Evolutionary conservation across 2,888 invertebrate species (phyloP), one percentile per base, ranked within the genome.

Genomic region (Eristalis tenax): DNA sequence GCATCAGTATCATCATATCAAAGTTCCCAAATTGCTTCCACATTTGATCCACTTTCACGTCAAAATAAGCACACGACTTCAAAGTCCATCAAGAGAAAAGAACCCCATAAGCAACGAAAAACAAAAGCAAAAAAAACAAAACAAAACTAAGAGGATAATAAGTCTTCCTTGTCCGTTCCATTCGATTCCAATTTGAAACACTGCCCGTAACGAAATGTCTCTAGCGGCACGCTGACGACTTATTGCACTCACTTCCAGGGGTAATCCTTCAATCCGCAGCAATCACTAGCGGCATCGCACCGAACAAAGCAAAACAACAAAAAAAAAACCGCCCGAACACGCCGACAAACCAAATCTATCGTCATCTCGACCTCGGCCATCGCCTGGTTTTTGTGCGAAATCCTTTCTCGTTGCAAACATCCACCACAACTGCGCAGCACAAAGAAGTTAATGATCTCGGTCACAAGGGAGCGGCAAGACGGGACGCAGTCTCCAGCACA

Each of bases 371-470:
- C 23, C 65, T 4, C 40, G n/a, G 4, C 23, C 65, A 11, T 64
- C 22, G 38, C 61, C 59, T 59, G 59, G 59, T 59, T 56, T 56
- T 57, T 57, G 38, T 38, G 38, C 18, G 28, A 22, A 66, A 40
- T 75, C 22, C 28, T 59, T 50, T 43, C 43, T 23, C 26, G 4
- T 26, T 15, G 11, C 66, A 23, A 64, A 23, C 56, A 32, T 11
- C 32, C 64, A 75, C 81, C 81, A 38, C 81, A 82, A 82, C 69
- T 82, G 76, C 81, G 70, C 59, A 76, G 65, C 75, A 75, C 50
- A 63, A 82, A 43, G 59, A 69, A 70, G 75, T 75, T 75, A 75
- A 69, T 70, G 75, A 82, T 70, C 70, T 22, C 28, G 69, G 40
- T 50, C 50, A 35, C 13, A 38, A 38, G 38, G 13, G 38, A 13